Evolutionary conservation across 1,140 invertebrate species (phyloP), one percentile per base, ranked within the genome.

Genomic region (Caenorhabditis remanei): DNA sequence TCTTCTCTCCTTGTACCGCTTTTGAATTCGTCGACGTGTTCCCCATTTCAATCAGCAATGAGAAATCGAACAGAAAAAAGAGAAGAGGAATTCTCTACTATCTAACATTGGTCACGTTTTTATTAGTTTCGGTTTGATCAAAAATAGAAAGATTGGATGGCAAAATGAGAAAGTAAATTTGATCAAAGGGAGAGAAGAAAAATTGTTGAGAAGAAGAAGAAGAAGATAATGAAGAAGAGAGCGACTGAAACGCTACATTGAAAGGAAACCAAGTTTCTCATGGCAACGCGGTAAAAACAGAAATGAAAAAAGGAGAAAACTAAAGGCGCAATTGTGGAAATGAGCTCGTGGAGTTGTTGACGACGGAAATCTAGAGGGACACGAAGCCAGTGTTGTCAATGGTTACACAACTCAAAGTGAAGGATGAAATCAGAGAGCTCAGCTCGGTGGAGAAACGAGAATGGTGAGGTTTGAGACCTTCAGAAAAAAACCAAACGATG

Each of bases 11-110:
- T 19, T 58, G 43, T n/a, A 46, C 2, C 8, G 43, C 4, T 50
- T 79, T 43, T 11, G 46, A 79, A 50, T 50, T 32, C n/a, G 46
- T 79, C 46, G 71, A 9, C 24, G 40, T 79, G 71, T 79, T 79
- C 21, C 71, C 71, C 71, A 79, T 79, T n/a, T 16, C 71, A 50
- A 24, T 53, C 21, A 79, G 46, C 41, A 79, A 79, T 79, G 71
- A 79, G 46, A 79, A 79, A 50, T 11, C 8, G n/a, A 24, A 50
- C 1, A 41, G 9, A 50, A 53, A 16, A 50, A 41, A 67, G 40
- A 43, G 41, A 19, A 71, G 40, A 65, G 24, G 32, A 9, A 71
- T 14, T 32, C 9, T 24, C 21, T n/a, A 32, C 24, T 9, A 6
- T 32, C 24, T 63, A 11, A 63, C 24, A 24, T 14, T 19, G 65